Percentiles rank a stretch among this genome's conserved stretches.
Conservation (phyloP, 2,797 vertebrate genomes). For the Sebastolobus alascanus region DNA sequence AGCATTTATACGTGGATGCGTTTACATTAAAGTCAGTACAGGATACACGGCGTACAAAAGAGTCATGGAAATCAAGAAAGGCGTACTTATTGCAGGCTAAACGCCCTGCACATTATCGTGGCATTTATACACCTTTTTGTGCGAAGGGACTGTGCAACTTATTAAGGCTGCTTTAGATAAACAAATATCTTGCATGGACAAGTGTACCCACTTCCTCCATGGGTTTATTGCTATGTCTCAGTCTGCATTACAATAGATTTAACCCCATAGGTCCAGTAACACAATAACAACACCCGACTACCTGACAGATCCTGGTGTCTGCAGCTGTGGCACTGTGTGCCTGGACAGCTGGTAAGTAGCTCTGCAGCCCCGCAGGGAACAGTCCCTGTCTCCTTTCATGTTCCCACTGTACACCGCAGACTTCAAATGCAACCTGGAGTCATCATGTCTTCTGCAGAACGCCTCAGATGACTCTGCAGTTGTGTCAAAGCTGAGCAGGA, state of each 20-base stretch:
- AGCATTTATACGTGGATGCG: too few species aligned
- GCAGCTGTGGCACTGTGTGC: slow-evolving; percentile 18
- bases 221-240: not conserved
- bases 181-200: not conserved
- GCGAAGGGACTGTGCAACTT: not conserved
- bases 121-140: too few species aligned
- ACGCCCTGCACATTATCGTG: too few species aligned
- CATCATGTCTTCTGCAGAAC: slow-evolving; percentile 30
- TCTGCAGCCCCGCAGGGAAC: slow-evolving; percentile 50
- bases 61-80: too few species aligned
- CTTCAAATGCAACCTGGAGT: slow-evolving; percentile 55
- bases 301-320: slow-evolving; percentile 19
- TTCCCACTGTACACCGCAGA: slow-evolving; percentile 30
- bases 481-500: slow-evolving; percentile 21
- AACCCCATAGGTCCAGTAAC: slow-evolving; percentile 8
- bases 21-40: too few species aligned
- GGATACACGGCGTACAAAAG: too few species aligned
- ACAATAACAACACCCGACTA: slow-evolving; percentile 20
- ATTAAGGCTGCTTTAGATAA: not conserved
- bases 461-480: slow-evolving; percentile 49
- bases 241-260: not conserved
- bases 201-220: not conserved
- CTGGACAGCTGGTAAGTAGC: slow-evolving; percentile 54
- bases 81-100: too few species aligned
- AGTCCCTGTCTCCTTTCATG: slow-evolving; percentile 57